Base-by-base conservation (phyloP, 2,113 vertebrate species). In the Prinia subflava region DNA sequence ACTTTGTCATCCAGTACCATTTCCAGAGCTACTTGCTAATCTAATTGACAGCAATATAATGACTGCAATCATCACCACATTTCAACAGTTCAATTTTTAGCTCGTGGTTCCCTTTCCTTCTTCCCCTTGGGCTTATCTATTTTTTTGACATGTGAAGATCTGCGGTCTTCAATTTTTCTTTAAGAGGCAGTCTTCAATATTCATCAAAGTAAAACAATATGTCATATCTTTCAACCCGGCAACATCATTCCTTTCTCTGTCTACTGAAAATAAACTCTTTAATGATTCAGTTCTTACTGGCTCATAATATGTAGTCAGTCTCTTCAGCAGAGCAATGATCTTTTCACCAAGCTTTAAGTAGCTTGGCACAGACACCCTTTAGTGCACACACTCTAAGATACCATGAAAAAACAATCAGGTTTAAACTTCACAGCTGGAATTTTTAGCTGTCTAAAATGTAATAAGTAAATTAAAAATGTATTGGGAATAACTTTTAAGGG, bases 261-360 rank as follows among this genome's bases (percentile, higher is more conserved):
- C 49, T 93, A 76, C 96, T 93, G 92, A 96, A 95, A 96, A 96
- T 83, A 96, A 93, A 93, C 18, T 92, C 81, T 87, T 75, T 73
- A 71, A 91, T 69, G 74, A 89, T 91, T 68, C 69, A 35, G n/a
- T 42, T 87, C 76, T 88, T 95, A 39, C 53, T 73, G 69, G 37
- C 15, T 90, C 21, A 19, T n/a, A 60, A 33, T 71, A 77, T 67
- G 46, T 30, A 84, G 52, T 68, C 92, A 93, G 60, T 77, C 71
- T 87, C 18, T 83, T 88, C 37, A 81, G 64, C 1, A 6, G 92
- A 78, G 47, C 55, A 83, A 63, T 42, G 56, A 86, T 89, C 44
- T 92, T 92, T 93, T 83, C 62, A 71, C 57, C 35, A 89, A 33
- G 18, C 13, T 78, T 82, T 22, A 81, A 74, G 68, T 27, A 60